Evolutionary conservation across 2,113 vertebrate genomes (phyloP), one percentile per base, ranked within the genome.

Genomic region (Trogon surrucura): DNA sequence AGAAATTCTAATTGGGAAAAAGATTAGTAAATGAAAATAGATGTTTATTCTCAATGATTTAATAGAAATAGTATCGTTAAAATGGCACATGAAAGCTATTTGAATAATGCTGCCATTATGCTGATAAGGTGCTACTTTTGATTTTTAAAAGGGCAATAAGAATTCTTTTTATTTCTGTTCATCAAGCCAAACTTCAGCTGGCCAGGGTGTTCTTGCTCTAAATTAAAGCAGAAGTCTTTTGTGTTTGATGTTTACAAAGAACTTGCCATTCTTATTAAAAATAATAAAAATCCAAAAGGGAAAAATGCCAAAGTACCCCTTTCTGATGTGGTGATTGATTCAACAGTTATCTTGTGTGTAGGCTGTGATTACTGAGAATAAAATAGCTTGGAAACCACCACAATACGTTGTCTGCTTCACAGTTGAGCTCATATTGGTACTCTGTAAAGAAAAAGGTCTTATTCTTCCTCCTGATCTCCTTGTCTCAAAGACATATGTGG

Each of bases 121-220:
- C 91, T 89, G 91, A 97, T 96, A 96, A 96, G 71, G 91, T 96
- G 71, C 61, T 87, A 69, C 65, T 90, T 96, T 79, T 91, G 77
- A 92, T 94, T 91, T 93, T 87, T 81, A 47, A 85, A 93, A 89
- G 53, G 66, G 41, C 73, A 92, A 2, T 87, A 72, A 72, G 48
- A 53, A 14, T 3, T 51, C 58, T 85, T 88, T 83, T 66, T 45
- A 78, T 74, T 90, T 91, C 58, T 92, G 16, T 91, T 93, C 58
- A 41, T 73, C 3, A 7, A 80, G 79, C 36, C 60, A 84, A 53
- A 65, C 41, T 96, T 95, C 77, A 85, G 25, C 67, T 91, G 69
- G 56, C 89, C 61, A 56, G 84, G 65, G n/a, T 92, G 48, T 60
- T 93, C 80, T 87, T 64, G 32, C 66, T 82, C 34, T 92, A 70